phyloP scores from a whole-genome alignment of 2,888 invertebrate species.

The Cephus runcator region DNA sequence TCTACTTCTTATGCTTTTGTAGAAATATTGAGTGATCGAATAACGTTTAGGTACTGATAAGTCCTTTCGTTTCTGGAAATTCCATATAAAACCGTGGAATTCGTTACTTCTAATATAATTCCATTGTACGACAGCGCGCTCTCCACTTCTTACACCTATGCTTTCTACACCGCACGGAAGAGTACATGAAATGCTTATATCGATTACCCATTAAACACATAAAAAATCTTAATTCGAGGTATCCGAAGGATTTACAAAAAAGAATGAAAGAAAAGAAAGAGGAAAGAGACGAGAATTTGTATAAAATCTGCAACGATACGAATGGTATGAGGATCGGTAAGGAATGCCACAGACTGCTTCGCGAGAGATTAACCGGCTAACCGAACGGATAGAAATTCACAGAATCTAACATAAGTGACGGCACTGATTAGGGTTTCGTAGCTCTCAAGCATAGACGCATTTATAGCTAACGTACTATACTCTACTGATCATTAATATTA shows the following conservation, averaged over 20 bases:
- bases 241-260: background rate
- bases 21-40: background rate
- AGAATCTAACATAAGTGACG: background rate
- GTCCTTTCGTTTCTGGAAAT: background rate
- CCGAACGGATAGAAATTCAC: background rate
- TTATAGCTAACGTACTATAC: slow-evolving; percentile 37
- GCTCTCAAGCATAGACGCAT: slow-evolving; percentile 42
- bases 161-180: background rate
- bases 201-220: background rate
- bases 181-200: background rate
- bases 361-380: background rate
- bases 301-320: background rate
- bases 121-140: background rate
- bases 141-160: background rate
- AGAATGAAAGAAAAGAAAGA: background rate
- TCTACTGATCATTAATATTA: slow-evolving; percentile 42
- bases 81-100: background rate
- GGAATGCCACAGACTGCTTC: background rate
- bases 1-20: background rate
- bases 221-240: background rate
- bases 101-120: background rate
- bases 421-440: slow-evolving; percentile 13
- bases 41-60: background rate
- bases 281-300: background rate
- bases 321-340: background rate